These are phyloP conservation scores for Akabosia matsudoensis DNA, from an alignment of 1,140 invertebrate species.

Conservation along the genomic window DNA sequence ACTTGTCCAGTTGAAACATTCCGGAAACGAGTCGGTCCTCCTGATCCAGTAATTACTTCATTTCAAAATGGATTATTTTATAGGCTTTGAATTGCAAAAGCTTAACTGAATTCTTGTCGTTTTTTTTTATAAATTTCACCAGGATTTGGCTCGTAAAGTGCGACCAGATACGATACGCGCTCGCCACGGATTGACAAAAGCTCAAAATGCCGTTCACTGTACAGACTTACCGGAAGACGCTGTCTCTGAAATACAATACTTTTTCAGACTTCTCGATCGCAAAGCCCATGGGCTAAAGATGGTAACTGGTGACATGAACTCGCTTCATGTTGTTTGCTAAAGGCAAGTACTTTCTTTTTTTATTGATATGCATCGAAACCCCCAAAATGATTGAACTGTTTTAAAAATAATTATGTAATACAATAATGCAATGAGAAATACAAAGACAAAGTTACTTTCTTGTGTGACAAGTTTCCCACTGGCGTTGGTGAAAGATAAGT, in stretches of 20 bases:
- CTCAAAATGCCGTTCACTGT: constrained; percentile 16
- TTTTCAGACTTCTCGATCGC: neutral
- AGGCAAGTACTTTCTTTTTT: neutral
- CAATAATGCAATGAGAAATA: too few relatives aligned
- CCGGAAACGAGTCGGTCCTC: neutral
- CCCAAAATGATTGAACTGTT: too few relatives aligned
- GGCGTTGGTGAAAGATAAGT: neutral
- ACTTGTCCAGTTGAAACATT: neutral
- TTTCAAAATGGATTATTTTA: neutral
- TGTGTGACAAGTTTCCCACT: neutral
- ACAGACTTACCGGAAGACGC: constrained; percentile 21
- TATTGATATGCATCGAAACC: too few relatives aligned
- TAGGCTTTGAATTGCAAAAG: too few relatives aligned
- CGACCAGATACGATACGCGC: neutral
- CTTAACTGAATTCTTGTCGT: too few relatives aligned
- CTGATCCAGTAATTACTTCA: constrained; percentile 10
- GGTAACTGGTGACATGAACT: constrained; percentile 6
- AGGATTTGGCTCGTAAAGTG: constrained; percentile 21
- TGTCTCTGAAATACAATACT: constrained; percentile 1
- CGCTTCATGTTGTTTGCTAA: neutral
- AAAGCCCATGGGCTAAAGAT: neutral
- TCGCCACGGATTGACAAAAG: constrained; percentile 5
- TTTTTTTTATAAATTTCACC: too few relatives aligned
- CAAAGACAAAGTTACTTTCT: neutral
- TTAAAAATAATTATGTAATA: too few relatives aligned